Percentiles rank a stretch among this genome's conserved stretches.
Conservation (phyloP, 2,797 vertebrate genomes). For the Chelidonichthys spinosus region DNA sequence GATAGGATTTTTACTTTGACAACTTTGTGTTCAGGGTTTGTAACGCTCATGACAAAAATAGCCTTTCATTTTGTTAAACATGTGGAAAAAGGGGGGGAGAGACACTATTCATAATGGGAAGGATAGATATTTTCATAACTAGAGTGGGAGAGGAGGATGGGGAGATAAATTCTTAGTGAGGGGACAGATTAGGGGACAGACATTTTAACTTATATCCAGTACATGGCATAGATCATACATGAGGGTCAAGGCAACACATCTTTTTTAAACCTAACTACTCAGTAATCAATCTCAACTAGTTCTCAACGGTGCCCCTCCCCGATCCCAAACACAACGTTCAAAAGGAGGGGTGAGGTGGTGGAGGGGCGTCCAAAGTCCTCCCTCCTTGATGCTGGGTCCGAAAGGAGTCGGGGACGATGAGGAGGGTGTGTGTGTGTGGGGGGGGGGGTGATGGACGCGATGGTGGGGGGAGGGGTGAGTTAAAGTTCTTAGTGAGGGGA, state of each 20-base stretch:
- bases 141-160: slow-evolving; percentile 40
- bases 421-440: slow-evolving; percentile 8
- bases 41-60: slow-evolving; percentile 61
- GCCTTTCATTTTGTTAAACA: slow-evolving; percentile 57
- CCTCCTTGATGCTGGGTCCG: slow-evolving; percentile 53
- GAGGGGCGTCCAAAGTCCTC: slow-evolving; percentile 50
- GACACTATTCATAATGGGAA: slow-evolving; percentile 70
- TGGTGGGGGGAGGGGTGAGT: neutral
- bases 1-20: slow-evolving; percentile 21
- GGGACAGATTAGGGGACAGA: slow-evolving; percentile 61
- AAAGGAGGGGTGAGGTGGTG: slow-evolving; percentile 29
- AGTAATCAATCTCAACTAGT: slow-evolving; percentile 78
- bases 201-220: slow-evolving; percentile 79
- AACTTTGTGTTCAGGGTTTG: slow-evolving; percentile 30
- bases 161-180: slow-evolving; percentile 60
- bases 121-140: slow-evolving; percentile 73
- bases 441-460: slow-evolving; percentile 15
- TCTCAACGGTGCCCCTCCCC: slow-evolving; percentile 59
- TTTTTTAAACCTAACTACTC: slow-evolving; percentile 78
- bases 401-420: neutral
- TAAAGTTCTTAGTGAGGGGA: slow-evolving; percentile 62
- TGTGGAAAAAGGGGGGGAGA: slow-evolving; percentile 18
- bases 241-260: slow-evolving; percentile 81
- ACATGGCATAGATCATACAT: slow-evolving; percentile 82
- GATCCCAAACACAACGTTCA: slow-evolving; percentile 60